Conservation (phyloP, 2,888 invertebrate genomes). For the Chirona hameri region DNA sequence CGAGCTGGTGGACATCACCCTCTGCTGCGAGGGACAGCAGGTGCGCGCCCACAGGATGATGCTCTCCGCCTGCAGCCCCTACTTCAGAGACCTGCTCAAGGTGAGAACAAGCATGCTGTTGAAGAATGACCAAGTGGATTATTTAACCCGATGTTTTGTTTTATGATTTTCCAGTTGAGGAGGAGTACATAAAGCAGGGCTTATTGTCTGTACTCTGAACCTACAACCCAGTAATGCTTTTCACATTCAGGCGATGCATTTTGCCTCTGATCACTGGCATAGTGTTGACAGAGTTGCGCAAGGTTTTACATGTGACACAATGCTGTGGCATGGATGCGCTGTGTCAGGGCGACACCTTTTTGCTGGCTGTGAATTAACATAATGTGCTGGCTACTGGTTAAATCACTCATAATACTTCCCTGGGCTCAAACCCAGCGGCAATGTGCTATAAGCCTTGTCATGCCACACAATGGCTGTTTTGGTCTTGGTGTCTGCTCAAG, state of each 20-base stretch:
- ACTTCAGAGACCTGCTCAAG: too few species aligned
- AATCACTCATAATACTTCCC: not conserved
- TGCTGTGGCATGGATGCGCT: not conserved
- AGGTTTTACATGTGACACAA: not conserved
- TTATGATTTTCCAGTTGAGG: too few species aligned
- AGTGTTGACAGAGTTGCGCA: too few species aligned
- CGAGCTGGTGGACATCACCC: constrained; percentile 45
- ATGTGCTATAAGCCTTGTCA: not conserved
- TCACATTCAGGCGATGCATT: too few species aligned
- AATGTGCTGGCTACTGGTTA: not conserved
- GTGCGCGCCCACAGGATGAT: not conserved
- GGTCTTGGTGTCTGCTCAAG: too few species aligned
- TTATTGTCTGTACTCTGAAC: too few species aligned
- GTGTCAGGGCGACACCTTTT: not conserved
- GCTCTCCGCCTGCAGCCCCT: not conserved
- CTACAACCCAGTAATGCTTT: too few species aligned
- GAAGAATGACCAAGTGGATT: too few species aligned
- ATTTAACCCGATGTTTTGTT: too few species aligned
- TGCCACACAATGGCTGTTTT: not conserved
- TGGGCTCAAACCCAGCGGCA: not conserved
- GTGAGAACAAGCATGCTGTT: too few species aligned
- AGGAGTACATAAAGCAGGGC: too few species aligned
- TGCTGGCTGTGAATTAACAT: not conserved
- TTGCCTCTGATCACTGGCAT: too few species aligned
- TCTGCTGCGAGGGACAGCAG: constrained; percentile 42